Conservation (phyloP, 2,113 vertebrate species). For the Mus spicilegus region DNA sequence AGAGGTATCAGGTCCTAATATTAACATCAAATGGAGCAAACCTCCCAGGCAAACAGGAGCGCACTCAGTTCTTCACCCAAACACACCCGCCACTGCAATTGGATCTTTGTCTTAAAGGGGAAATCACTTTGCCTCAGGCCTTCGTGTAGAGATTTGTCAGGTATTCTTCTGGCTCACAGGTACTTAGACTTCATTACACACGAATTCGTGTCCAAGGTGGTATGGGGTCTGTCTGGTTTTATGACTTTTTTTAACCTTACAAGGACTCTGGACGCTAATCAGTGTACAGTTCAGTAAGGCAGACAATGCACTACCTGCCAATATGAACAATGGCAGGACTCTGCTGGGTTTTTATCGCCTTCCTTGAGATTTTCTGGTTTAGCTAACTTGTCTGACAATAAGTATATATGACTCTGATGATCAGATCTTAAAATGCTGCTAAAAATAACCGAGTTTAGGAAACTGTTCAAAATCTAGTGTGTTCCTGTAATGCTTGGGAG, state of each 20-base stretch:
- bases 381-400: slow-evolving; percentile 35
- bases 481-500: not conserved
- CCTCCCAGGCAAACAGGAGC: slow-evolving; percentile 12
- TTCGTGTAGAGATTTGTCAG: slow-evolving; percentile 3
- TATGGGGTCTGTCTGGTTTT: slow-evolving; percentile 22
- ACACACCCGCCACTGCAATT: slow-evolving; percentile 2
- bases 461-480: not conserved
- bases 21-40: slow-evolving; percentile 52
- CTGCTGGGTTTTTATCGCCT: not conserved
- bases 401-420: slow-evolving; percentile 35
- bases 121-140: not conserved
- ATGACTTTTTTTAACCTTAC: not conserved
- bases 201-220: not conserved
- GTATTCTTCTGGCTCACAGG: not conserved
- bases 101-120: slow-evolving; percentile 46
- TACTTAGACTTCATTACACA: slow-evolving; percentile 31
- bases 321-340: slow-evolving; percentile 38
- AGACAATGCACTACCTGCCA: not conserved
- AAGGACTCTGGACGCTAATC: slow-evolving; percentile 38
- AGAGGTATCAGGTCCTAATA: slow-evolving; percentile 36
- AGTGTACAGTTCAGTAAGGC: not conserved
- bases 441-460: slow-evolving; percentile 33
- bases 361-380: slow-evolving; percentile 54
- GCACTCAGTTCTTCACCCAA: not conserved
- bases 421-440: slow-evolving; percentile 58